phyloP scores from a whole-genome alignment of 2,113 vertebrate species.

The Platysteira castanea region DNA sequence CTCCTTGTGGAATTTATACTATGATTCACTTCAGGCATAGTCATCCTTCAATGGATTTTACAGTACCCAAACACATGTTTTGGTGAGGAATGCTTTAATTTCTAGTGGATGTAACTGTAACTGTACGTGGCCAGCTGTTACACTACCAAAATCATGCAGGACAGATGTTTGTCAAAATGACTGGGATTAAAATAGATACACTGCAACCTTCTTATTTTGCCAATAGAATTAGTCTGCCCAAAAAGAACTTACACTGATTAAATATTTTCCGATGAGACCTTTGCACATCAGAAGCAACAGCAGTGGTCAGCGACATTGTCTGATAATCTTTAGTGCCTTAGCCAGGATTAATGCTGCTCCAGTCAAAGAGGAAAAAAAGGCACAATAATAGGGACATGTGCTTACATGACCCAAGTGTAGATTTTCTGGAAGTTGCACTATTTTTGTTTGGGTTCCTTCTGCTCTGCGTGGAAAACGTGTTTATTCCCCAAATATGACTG shows the following conservation, averaged over 20 bases:
- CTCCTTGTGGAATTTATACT: background rate
- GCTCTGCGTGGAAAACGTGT: background rate
- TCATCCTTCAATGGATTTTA: background rate
- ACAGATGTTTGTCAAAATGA: slow-evolving; percentile 7
- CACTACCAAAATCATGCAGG: background rate
- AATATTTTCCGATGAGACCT: background rate
- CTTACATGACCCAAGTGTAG: background rate
- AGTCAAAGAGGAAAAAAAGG: background rate
- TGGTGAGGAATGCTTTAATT: background rate
- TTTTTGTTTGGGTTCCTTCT: background rate
- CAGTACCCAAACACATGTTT: background rate
- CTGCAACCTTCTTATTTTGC: background rate
- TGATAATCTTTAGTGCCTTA: background rate
- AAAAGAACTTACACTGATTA: background rate
- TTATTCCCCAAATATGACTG: background rate
- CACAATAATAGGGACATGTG: background rate
- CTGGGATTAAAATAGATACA: background rate
- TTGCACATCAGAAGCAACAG: background rate
- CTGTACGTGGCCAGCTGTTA: background rate
- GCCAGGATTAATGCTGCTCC: background rate
- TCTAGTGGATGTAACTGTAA: background rate
- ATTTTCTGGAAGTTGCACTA: background rate
- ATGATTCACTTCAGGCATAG: background rate
- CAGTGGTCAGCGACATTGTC: background rate
- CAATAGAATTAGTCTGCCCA: background rate